Evolutionary conservation across 2,113 vertebrate genomes (phyloP).

Genomic region (Sturnira hondurensis): DNA sequence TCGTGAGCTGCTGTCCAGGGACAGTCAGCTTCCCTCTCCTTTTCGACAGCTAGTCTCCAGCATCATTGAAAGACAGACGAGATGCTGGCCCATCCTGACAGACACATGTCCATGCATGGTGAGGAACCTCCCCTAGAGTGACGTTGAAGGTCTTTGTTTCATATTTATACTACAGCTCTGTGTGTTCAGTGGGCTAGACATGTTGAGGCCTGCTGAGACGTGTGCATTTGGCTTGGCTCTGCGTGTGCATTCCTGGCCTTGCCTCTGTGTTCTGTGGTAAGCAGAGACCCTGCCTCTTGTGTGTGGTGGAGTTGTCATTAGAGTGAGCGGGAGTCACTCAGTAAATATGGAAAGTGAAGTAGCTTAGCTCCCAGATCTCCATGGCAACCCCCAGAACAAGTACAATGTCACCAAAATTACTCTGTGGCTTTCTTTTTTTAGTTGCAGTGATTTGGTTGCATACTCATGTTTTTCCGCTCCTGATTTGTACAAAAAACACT

Average conservation of each 20-base stretch:
- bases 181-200: not conserved
- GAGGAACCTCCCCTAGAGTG: not conserved
- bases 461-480: slow-evolving; percentile 62
- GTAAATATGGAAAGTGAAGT: slow-evolving; percentile 66
- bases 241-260: not conserved
- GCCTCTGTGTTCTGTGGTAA: slow-evolving; percentile 39
- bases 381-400: slow-evolving; percentile 72
- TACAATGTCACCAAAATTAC: slow-evolving; percentile 72
- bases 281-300: slow-evolving; percentile 41
- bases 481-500: slow-evolving; percentile 64
- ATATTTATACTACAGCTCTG: not conserved
- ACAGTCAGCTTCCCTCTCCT: not conserved
- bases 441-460: slow-evolving; percentile 61
- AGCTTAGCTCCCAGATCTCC: slow-evolving; percentile 66
- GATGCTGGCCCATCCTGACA: not conserved
- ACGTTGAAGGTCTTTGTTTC: not conserved
- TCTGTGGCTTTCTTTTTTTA: slow-evolving; percentile 70
- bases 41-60: not conserved
- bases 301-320: slow-evolving; percentile 24
- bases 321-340: slow-evolving; percentile 35
- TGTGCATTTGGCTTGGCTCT: slow-evolving; percentile 47
- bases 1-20: not conserved
- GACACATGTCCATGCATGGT: not conserved
- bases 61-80: not conserved
- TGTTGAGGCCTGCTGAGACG: slow-evolving; percentile 42